Evolutionary conservation across 1,140 invertebrate genomes (phyloP), one percentile per base, ranked within the genome.

Genomic region (Micrasema longulum): DNA sequence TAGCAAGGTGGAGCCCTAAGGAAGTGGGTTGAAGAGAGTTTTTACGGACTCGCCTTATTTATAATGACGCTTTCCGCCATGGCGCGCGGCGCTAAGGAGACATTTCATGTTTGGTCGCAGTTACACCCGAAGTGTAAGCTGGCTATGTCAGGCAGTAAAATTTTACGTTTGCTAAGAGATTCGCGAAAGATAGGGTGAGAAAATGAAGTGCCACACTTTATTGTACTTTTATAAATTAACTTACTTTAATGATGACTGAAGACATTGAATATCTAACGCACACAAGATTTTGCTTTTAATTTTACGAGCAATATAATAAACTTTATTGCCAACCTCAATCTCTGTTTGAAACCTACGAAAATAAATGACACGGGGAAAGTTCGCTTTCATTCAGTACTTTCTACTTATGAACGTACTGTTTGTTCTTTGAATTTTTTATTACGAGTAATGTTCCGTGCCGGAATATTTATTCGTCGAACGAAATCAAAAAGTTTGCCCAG

Each of bases 41-140:
- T 69, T 69, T 69, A 47, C 41, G 63, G 36, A 66, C 45, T 6
- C 11, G 67, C 43, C 41, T 69, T 69, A 50, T 69, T 69, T 69
- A 60, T 69, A 60, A 69, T 48, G 55, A 60, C 53, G 47, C 31
- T 31, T 66, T 66, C 45, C 45, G 47, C 31, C 45, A 16, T 23
- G 20, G 14, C 52, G 45, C 36, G 18, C 45, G 20, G 14, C 52
- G 45, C 36, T 52, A 52, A 66, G 48, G 63, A 71, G 73, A 74
- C 73, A 68, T 74, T 74, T 66, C 73, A 74, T 74, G 73, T 74
- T 71, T 67, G 64, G 64, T 62, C 68, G 64, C 64, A 64, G 57
- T 74, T 74, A 74, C 63, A 71, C 57, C 31, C 55, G 43, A 70
- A 66, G 47, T 66, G 62, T 60, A 55, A 66, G 65, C 47, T 53